Base-by-base conservation (phyloP, 2,888 invertebrate genomes). In the Lissonota sp. region DNA sequence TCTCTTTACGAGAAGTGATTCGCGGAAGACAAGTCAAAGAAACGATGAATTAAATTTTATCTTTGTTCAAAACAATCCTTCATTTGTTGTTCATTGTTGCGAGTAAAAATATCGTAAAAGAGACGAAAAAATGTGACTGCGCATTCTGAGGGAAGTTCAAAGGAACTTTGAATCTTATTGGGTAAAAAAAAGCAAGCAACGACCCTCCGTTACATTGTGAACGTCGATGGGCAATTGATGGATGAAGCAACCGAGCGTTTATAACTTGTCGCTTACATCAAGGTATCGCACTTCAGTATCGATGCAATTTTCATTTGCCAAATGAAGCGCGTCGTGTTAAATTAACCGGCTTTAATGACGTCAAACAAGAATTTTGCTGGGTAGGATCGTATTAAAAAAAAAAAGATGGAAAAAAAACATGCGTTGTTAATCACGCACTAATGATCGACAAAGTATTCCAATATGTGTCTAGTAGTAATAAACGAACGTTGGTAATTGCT, bases 331-430 rank as follows among this genome's bases (percentile, higher is more conserved):
- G 77, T 40, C 69, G 84, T 78, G 78, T 89, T 87, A 83, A 89
- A 88, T 88, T 86, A 87, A 88, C 84, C 88, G 82, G 86, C 83
- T 87, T 87, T 88, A 86, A 89, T 84, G 70, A 84, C 82, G 83
- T 86, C 84, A 82, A 88, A 86, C 87, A 86, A 85, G 83, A 84
- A 87, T 85, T 87, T 85, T 76, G 73, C 84, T 74, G 81, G 79
- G 79, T 67, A 53, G 10, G 46, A 60, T 53, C 55, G 53, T 51
- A 71, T 26, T 69, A 70, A 63, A 80, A 62, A 14, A 14, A 12
- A 66, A 53, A 53, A 53, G 6, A 6, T 14, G 16, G 7, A 5
- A 42, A 70, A 70, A 58, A 70, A 51, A 62, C 40, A 53, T 12
- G 79, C 81, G 80, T 80, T 74, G 74, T 85, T 81, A 82, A 57